These are phyloP conservation scores for Tinamus guttatus DNA, from an alignment of 2,113 vertebrate species.

Conservation along the genomic window DNA sequence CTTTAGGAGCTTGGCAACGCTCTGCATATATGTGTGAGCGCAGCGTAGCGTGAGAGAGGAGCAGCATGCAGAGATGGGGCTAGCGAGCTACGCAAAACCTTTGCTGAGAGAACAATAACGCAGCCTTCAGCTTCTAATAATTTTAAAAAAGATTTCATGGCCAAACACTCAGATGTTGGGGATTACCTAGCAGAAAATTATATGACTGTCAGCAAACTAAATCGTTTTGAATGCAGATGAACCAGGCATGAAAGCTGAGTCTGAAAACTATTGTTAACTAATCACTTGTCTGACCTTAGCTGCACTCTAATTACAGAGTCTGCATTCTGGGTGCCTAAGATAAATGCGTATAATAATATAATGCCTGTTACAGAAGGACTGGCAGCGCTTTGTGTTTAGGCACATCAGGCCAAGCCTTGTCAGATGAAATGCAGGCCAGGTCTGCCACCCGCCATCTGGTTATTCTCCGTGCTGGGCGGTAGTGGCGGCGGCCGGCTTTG, in stretches of 20 bases:
- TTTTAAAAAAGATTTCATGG: background rate
- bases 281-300: constrained; percentile 28
- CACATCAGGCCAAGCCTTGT: background rate
- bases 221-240: background rate
- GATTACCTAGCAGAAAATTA: background rate
- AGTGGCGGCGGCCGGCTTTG: background rate
- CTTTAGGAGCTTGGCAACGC: background rate
- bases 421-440: background rate
- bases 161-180: background rate
- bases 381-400: background rate
- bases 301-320: background rate
- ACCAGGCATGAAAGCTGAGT: background rate
- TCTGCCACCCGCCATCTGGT: background rate
- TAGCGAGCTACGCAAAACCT: background rate
- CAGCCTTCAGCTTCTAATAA: background rate
- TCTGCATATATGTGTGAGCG: background rate
- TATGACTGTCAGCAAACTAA: background rate
- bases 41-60: background rate
- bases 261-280: constrained; percentile 6
- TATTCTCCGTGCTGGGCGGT: background rate
- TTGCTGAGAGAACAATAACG: background rate
- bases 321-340: background rate
- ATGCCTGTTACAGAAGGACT: background rate
- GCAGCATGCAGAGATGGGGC: accelerated
- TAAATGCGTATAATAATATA: background rate